Conservation (phyloP, 2,888 invertebrate species). For the Alloplasta piceator region DNA sequence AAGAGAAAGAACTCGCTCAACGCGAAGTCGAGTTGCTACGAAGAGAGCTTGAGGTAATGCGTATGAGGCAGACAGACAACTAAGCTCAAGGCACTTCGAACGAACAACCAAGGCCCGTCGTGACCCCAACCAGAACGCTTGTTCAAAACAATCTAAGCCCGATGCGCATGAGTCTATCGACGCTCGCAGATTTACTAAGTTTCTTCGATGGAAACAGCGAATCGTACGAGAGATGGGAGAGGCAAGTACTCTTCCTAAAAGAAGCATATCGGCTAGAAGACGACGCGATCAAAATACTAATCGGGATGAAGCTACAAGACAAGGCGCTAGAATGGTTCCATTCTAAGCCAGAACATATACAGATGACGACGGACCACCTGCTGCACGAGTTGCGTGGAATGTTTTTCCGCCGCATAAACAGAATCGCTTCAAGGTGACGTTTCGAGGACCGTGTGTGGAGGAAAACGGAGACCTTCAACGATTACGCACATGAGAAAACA, state of each 20-base stretch:
- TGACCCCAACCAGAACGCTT: neutral
- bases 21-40: slow-evolving; percentile 51
- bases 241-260: slow-evolving; percentile 56
- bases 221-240: slow-evolving; percentile 57
- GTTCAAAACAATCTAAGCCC: slow-evolving; percentile 1
- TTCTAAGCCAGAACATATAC: slow-evolving; percentile 61
- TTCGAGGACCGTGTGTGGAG: slow-evolving; percentile 58
- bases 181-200: slow-evolving; percentile 52
- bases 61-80: slow-evolving; percentile 5
- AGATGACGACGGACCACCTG: slow-evolving; percentile 39
- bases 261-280: slow-evolving; percentile 56
- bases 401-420: slow-evolving; percentile 40
- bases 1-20: slow-evolving; percentile 52
- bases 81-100: neutral
- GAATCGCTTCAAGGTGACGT: slow-evolving; percentile 26
- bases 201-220: slow-evolving; percentile 56
- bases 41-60: slow-evolving; percentile 55
- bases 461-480: slow-evolving; percentile 50
- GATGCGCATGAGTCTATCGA: slow-evolving; percentile 15
- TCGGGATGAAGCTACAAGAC: slow-evolving; percentile 57
- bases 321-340: slow-evolving; percentile 65
- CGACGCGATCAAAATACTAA: slow-evolving; percentile 52
- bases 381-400: slow-evolving; percentile 47
- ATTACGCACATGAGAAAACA: slow-evolving; percentile 58
- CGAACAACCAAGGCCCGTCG: slow-evolving; percentile 1